Evolutionary conservation across 2,113 vertebrate species (phyloP), one percentile per base, ranked within the genome.

Genomic region (Brachypteracias leptosomus): DNA sequence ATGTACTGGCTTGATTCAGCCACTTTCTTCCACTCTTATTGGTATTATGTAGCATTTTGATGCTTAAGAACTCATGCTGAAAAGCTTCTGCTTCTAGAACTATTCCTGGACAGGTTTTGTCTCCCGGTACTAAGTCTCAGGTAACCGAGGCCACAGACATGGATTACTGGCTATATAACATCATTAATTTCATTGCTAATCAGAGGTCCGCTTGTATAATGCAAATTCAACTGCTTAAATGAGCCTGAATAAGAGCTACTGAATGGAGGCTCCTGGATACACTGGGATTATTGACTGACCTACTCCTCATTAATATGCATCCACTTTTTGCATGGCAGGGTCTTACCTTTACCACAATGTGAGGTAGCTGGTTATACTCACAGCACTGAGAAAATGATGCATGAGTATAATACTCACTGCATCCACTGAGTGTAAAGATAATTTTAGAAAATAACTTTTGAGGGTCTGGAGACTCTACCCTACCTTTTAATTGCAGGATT

Each of bases 141-240:
- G n/a, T 86, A 73, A 36, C 14, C 0, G 3, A 63, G 71, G 47
- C 22, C 0, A 0, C 59, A 44, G 71, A 14, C 25, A 13, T 49
- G 11, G 14, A 42, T 78, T 78, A 44, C 28, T 38, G 46, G 14
- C 40, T 92, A 13, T 42, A 36, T 62, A 57, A 28, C 17, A 75
- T 54, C 12, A 55, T 42, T 59, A 74, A 59, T 52, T 79, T 49
- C 44, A 44, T 46, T 58, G 55, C 10, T 54, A 38, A 44, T 74
- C 29, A n/a, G 44, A 75, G 18, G 16, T 42, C 19, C 10, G 33
- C 29, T 78, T 70, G 25, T 66, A 16, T 52, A 52, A 71, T 15
- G 44, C 9, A 87, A 81, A 74, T 67, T 44, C 9, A 4, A 6
- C 16, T 38, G 62, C 54, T 63, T 57, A 33, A 58, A 15, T 49